Base-by-base conservation (phyloP, 2,113 vertebrate genomes). In the Megaleporinus macrocephalus region DNA sequence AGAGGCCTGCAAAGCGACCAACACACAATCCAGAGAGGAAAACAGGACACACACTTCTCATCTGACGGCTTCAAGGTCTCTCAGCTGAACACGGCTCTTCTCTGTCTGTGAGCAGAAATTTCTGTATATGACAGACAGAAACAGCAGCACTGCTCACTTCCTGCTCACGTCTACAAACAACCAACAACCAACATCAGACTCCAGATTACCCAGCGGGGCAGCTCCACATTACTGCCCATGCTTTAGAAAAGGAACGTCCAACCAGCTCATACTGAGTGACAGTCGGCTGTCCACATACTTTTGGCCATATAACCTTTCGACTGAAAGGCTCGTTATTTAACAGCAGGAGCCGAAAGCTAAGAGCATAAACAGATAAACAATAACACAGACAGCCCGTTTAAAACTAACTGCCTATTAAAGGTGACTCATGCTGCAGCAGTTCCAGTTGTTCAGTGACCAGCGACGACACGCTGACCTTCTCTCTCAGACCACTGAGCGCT, bases 1-100 rank as follows among this genome's bases (percentile, higher is more conserved):
- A 59, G 27, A 18, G 26, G 53, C 73, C 84, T 75, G 5, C 63
- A 30, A 30, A 69, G 41, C 22, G 36, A 69, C 66, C 18, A 69
- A 11, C 33, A n/a, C 30, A 41, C 18, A n/a, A 69, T n/a, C 9
- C 20, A 69, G 12, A 69, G 33, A 12, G 30, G 29, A 15, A 30
- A 15, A 68, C 30, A 69, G 16, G 9, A 44, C 68, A 36, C 18
- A 49, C 29, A 70, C 20, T 22, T 41, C 15, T 24, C 55, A 59
- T 59, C 24, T n/a, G 9, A 22, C 55, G 24, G 55, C 55, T 59
- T 59, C 22, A n/a, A 59, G 55, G 20, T 59, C 24, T 59, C 0
- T 0, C n/a, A 3, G 20, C 55, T 24, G 22, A n/a, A 24, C n/a
- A 4, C 6, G 22, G 1, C 5, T 59, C 7, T 59, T 16, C 22